Conservation (phyloP, 2,888 invertebrate genomes). For the Merodon equestris region DNA sequence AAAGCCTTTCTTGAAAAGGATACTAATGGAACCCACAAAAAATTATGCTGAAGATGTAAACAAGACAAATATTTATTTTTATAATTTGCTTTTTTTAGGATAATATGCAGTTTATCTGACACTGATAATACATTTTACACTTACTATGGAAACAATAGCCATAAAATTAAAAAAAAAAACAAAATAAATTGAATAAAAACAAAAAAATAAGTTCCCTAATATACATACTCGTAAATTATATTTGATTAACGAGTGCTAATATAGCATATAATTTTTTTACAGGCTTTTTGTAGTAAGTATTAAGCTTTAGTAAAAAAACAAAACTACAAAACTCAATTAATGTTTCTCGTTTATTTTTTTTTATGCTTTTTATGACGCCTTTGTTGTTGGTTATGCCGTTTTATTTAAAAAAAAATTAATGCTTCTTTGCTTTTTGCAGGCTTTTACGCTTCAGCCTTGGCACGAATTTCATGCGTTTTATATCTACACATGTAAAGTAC, state of each 20-base stretch:
- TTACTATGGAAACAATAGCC: conserved; percentile 47
- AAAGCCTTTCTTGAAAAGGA: conserved; percentile 24
- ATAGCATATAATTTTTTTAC: conserved; percentile 71
- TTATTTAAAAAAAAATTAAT: conserved; percentile 28
- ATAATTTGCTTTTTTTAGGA: conserved; percentile 55
- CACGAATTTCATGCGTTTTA: not conserved
- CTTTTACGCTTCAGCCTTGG: conserved; percentile 44
- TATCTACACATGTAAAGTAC: too few species aligned
- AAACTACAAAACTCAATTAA: conserved; percentile 16
- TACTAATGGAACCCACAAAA: not conserved
- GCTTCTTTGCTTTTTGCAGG: conserved; percentile 59
- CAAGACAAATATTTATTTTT: conserved; percentile 22
- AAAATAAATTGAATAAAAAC: not conserved
- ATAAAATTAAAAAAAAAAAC: conserved; percentile 20
- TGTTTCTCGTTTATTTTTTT: conserved; percentile 21
- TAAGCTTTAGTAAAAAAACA: conserved; percentile 52
- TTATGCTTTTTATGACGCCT: too few species aligned
- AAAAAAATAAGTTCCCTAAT: not conserved
- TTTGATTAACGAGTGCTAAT: conserved; percentile 43
- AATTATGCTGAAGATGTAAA: conserved; percentile 21
- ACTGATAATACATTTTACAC: conserved; percentile 35
- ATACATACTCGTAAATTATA: conserved; percentile 25
- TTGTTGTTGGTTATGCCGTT: too few species aligned
- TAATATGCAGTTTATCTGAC: conserved; percentile 46
- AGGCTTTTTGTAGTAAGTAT: conserved; percentile 77